These are phyloP conservation scores for Clarias platycephalus DNA, from an alignment of 2,797 vertebrate species.

Conservation along the genomic window DNA sequence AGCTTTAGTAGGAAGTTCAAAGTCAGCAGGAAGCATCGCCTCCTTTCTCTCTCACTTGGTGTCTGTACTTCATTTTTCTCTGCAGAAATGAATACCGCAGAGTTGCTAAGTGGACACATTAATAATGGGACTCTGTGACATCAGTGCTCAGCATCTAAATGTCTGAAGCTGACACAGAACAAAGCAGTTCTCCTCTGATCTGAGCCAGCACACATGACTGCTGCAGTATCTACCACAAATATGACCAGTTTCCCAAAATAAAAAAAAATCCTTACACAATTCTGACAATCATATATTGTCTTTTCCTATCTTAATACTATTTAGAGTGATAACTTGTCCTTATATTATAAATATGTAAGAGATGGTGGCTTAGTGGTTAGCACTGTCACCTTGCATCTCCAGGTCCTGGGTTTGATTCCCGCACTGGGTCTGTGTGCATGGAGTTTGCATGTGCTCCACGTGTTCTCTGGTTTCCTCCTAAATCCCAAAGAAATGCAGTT, in stretches of 20 bases:
- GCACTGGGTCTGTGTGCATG: too few relatives aligned
- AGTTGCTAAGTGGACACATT: constrained; percentile 59
- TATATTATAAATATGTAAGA: background rate
- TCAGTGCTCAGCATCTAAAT: constrained; percentile 39
- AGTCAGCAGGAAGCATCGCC: constrained; percentile 1
- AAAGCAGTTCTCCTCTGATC: constrained; percentile 20
- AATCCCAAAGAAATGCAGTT: too few relatives aligned
- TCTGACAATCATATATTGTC: background rate
- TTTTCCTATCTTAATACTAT: background rate
- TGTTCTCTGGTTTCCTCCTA: too few relatives aligned
- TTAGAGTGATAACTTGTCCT: background rate
- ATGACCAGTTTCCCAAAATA: background rate
- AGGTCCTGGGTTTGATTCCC: too few relatives aligned
- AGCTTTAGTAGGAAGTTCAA: constrained; percentile 18
- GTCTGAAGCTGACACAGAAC: constrained; percentile 29
- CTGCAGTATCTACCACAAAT: background rate
- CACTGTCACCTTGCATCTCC: too few relatives aligned
- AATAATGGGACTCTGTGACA: constrained; percentile 46
- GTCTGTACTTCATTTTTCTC: constrained; percentile 17
- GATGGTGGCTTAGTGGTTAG: too few relatives aligned
- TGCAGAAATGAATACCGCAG: constrained; percentile 43
- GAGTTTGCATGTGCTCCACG: too few relatives aligned
- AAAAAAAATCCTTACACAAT: background rate
- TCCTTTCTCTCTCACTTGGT: background rate
- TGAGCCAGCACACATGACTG: constrained; percentile 11